Percentiles rank a stretch among this genome's conserved stretches.
Conservation (phyloP, 2,113 vertebrate genomes). For the Cisticola juncidis region DNA sequence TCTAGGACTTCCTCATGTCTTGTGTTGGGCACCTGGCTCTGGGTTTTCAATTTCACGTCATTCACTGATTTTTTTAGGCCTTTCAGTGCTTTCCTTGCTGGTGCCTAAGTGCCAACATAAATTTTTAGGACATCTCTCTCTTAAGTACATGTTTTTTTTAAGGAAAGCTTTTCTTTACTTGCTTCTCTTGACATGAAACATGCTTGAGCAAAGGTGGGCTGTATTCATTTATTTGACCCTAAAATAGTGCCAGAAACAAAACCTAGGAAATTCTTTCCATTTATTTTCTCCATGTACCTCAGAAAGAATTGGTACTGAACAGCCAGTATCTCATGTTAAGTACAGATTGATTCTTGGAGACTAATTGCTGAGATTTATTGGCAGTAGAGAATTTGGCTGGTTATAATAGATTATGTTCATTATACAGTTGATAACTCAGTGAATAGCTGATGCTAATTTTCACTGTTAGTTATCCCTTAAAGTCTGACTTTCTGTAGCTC, state of each 20-base stretch:
- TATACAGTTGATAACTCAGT: constrained; percentile 15
- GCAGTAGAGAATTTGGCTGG: not conserved
- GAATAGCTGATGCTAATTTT: not conserved
- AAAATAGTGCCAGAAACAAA: not conserved
- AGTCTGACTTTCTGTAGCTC: not conserved
- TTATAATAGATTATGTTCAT: not conserved
- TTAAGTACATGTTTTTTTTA: not conserved
- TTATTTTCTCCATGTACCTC: not conserved
- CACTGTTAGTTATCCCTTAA: not conserved
- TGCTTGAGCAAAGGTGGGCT: not conserved
- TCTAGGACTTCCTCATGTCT: not conserved
- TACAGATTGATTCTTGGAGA: constrained; percentile 27
- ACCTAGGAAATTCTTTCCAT: not conserved
- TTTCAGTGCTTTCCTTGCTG: not conserved
- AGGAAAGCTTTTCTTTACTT: not conserved
- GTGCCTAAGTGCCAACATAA: not conserved
- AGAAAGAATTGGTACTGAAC: not conserved
- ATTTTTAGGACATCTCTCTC: not conserved
- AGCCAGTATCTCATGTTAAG: not conserved
- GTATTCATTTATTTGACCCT: not conserved
- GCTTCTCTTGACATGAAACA: not conserved
- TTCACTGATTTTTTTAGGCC: not conserved
- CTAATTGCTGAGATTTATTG: constrained; percentile 36
- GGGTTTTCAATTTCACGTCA: not conserved
- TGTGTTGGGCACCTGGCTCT: not conserved